These are phyloP conservation scores for Atopsyche davidsoni DNA, from an alignment of 1,140 invertebrate species.

Conservation along the genomic window DNA sequence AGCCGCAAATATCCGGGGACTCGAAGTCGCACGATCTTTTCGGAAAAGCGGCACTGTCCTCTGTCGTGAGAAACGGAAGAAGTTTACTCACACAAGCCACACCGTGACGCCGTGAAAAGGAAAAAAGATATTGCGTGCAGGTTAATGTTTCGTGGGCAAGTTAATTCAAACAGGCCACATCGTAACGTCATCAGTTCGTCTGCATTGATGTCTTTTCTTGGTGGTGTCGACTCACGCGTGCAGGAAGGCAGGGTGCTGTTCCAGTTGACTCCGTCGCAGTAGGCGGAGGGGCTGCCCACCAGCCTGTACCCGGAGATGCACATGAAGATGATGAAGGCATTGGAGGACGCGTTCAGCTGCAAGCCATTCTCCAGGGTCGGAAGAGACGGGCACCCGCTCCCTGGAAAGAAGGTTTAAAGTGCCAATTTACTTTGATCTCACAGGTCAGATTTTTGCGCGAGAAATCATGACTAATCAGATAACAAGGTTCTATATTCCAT, in stretches of 20 bases:
- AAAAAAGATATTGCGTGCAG: no score
- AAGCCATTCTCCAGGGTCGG: constrained; percentile 47
- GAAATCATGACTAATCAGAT: neutral
- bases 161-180: no score
- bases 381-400: constrained; percentile 32
- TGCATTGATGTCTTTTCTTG: no score
- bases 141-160: no score
- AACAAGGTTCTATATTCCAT: no score
- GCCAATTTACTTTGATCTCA: neutral
- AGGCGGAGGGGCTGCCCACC: constrained; percentile 50
- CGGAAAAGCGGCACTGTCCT: constrained; percentile 28
- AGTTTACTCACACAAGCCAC: no score
- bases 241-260: constrained; percentile 55
- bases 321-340: constrained; percentile 56
- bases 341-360: constrained; percentile 41
- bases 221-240: constrained; percentile 45
- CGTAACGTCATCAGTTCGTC: neutral
- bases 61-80: constrained; percentile 32
- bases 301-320: constrained; percentile 57
- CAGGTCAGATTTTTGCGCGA: constrained; percentile 3
- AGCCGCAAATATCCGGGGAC: constrained; percentile 59
- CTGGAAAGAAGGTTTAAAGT: constrained; percentile 29
- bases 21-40: constrained; percentile 64
- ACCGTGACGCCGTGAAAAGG: no score
- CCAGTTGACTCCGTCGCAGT: constrained; percentile 61